Base-by-base conservation (phyloP, 2,113 vertebrate species). In the Cyanistes caeruleus region DNA sequence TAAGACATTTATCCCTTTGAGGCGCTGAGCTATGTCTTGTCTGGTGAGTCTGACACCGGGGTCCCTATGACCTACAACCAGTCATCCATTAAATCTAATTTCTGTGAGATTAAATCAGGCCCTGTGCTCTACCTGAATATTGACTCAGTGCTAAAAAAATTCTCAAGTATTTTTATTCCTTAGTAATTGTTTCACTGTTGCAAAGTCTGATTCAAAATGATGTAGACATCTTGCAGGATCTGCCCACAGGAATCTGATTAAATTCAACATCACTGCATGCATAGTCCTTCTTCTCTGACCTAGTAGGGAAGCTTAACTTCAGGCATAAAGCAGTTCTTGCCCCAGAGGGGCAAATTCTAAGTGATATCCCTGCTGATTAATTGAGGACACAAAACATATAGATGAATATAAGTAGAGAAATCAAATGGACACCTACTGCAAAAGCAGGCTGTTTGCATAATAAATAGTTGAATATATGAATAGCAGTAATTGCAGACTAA, bases 401-500 rank as follows among this genome's bases (percentile, higher is more conserved):
- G 85, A 83, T 62, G 74, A 63, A 93, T 35, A 22, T 93, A 82
- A 90, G 84, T 14, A 95, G 41, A 43, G 56, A 91, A 92, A 79
- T 46, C 63, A 95, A 93, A 87, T 6, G 49, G 78, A 80, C 67
- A 63, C 62, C 33, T 44, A 81, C 37, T 58, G 74, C 67, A 84
- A 96, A 95, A 55, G 58, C 79, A 92, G 93, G 83, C 84, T 93
- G 28, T 84, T 93, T 82, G 18, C 91, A 95, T 86, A 76, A 90
- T 88, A 97, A 96, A 96, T 58, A 97, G 60, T 89, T 93, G 64
- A 93, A 90, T 84, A 51, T 75, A 85, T 90, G 84, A 89, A 92
- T 69, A 96, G 44, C 81, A 94, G 83, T 97, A 97, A 95, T 70
- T 96, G 43, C 2, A 2, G 80, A 84, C 56, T 93, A 94, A 74